phyloP scores from a whole-genome alignment of 2,113 vertebrate species.

The Phaethornis superciliosus region DNA sequence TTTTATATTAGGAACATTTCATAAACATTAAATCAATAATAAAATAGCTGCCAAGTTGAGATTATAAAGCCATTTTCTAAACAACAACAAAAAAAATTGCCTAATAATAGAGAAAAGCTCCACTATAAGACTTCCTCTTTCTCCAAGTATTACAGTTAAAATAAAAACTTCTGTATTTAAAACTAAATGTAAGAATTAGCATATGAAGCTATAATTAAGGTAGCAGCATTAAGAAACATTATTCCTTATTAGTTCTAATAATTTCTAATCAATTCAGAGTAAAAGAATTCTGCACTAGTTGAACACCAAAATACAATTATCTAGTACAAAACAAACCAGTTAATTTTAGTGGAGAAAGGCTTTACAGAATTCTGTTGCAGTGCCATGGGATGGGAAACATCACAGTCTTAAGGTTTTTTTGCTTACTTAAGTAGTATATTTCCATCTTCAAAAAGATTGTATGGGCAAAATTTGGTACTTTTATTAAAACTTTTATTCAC shows the following conservation, averaged over 20 bases:
- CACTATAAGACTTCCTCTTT: constrained; percentile 24
- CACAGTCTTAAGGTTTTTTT: neutral
- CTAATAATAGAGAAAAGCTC: constrained; percentile 3
- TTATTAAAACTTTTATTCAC: constrained; percentile 3
- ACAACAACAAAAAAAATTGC: neutral
- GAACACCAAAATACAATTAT: constrained; percentile 43
- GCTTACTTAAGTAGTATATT: neutral
- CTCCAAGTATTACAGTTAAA: constrained; percentile 29
- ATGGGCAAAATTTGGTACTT: neutral
- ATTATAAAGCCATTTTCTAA: neutral
- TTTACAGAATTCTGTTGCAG: constrained; percentile 8
- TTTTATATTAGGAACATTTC: neutral
- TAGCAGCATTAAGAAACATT: neutral
- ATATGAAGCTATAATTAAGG: neutral
- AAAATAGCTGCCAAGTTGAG: neutral
- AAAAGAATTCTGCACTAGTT: constrained; percentile 37
- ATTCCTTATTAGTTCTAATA: constrained; percentile 10
- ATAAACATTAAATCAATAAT: neutral
- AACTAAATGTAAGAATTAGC: constrained; percentile 32
- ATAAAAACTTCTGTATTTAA: constrained; percentile 58
- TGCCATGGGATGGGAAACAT: neutral
- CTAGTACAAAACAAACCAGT: constrained; percentile 23
- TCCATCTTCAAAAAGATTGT: neutral
- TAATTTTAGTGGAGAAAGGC: constrained; percentile 23
- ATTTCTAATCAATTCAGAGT: constrained; percentile 44